Base-by-base conservation (phyloP, 2,888 invertebrate species). In the Ptycholaimellus sp. region DNA sequence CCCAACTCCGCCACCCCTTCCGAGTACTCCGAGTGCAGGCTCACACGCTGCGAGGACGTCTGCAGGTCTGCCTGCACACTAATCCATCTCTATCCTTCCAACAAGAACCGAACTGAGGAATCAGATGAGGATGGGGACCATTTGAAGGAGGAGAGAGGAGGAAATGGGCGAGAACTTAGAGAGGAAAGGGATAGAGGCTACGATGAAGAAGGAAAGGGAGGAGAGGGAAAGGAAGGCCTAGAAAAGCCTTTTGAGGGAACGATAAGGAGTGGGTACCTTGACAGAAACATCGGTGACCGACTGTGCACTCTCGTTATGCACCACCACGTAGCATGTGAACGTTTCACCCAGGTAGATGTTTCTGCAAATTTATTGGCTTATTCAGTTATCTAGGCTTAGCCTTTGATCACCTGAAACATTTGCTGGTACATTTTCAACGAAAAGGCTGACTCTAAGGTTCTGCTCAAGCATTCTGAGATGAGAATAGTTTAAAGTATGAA, bases 291-390 rank as follows among this genome's bases (percentile, higher is more conserved):
- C 76, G 50, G 72, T 72, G 19, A 80, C 82, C 13, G 71, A 63
- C 58, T 79, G 75, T 43, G 71, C 71, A 33, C 83, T 82, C 60
- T 87, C 83, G 66, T 93, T 93, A 56, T 87, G 83, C 37, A 93
- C 80, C 63, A 83, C 85, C 41, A 96, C 75, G 58, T 87, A 90
- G 59, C 90, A 85, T 2, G 90, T 80, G 64, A 96, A 93, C 13
- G 85, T 90, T 68, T 96, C 93, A 16, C 87, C 96, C 32, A 96
- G 67, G 60, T 90, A 93, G 50, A 96, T 87, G 58, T 83, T 90
- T 4, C 73, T 73, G 57, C 35, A 65, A 51, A 42, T 32, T 25
- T 25, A 25, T 25, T 25, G 6, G 13, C 13, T 6, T 25, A 33
- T 2, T 32, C 21, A 17, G 30, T 11, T 29, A 25, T 25, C 13